These are phyloP conservation scores for Thripadectes ignobilis DNA, from an alignment of 2,797 vertebrate genomes.

Conservation along the genomic window DNA sequence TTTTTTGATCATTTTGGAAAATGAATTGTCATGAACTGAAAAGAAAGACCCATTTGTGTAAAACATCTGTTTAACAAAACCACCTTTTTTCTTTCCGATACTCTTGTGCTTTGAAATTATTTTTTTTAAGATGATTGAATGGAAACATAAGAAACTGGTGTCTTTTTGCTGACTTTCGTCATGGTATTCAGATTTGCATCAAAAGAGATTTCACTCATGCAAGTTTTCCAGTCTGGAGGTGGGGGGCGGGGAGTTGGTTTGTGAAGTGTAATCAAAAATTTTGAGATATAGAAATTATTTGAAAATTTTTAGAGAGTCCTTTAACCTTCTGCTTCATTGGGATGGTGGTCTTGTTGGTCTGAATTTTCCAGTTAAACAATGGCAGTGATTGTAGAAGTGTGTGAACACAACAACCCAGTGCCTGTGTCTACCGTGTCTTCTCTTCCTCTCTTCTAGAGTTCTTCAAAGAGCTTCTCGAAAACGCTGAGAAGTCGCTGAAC, in stretches of 20 bases:
- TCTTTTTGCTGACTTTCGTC: background rate
- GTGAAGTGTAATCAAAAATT: background rate
- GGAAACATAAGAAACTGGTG: background rate
- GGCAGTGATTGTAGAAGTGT: background rate
- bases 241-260: background rate
- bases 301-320: background rate
- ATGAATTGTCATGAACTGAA: background rate
- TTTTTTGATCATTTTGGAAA: background rate
- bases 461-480: slow-evolving; percentile 93
- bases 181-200: background rate
- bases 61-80: background rate
- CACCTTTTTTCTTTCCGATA: background rate
- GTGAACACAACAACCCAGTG: background rate
- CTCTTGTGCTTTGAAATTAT: background rate
- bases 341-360: background rate
- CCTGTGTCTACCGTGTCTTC: fast-evolving
- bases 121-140: background rate
- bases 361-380: background rate
- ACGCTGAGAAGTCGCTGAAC: slow-evolving; percentile 89
- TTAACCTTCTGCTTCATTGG: background rate
- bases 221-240: background rate
- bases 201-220: background rate
- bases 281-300: background rate
- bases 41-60: background rate
- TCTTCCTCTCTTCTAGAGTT: slow-evolving; percentile 82